Percentiles rank a stretch among this genome's conserved stretches.
Evolutionary conservation across 1,140 invertebrate species (phyloP).

Genomic region (Orchesella cincta): DNA sequence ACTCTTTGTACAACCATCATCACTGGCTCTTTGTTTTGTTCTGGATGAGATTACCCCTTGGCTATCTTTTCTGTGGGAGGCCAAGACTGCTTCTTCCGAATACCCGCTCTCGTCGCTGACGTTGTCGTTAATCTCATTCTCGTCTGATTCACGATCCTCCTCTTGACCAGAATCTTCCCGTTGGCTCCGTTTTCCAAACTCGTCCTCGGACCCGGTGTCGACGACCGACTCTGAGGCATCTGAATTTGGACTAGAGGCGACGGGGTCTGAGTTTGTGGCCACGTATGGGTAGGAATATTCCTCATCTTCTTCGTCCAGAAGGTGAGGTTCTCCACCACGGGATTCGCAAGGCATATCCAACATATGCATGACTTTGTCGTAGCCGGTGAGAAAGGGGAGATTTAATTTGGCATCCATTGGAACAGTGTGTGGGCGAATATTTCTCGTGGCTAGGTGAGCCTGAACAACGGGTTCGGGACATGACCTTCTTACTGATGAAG

Average conservation of each 20-base stretch:
- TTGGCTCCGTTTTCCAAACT: constrained; percentile 13
- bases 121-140: constrained; percentile 52
- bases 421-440: constrained; percentile 33
- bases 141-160: background rate
- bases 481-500: constrained; percentile 41
- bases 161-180: background rate
- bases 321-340: constrained; percentile 47
- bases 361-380: constrained; percentile 48
- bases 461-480: constrained; percentile 42
- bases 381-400: constrained; percentile 42
- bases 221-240: constrained; percentile 21
- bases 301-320: constrained; percentile 44
- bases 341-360: constrained; percentile 47
- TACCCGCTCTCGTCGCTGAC: constrained; percentile 56
- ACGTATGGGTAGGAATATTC: constrained; percentile 45
- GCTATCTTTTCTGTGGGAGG: background rate
- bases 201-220: constrained; percentile 25
- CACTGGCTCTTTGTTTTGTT: background rate
- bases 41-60: background rate
- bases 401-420: constrained; percentile 44
- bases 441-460: constrained; percentile 37
- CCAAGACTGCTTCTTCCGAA: constrained; percentile 52
- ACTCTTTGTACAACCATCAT: background rate
- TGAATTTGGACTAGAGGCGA: constrained; percentile 41
- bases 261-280: constrained; percentile 51